Conservation (phyloP, 2,113 vertebrate genomes). For the Tor tambroides region DNA sequence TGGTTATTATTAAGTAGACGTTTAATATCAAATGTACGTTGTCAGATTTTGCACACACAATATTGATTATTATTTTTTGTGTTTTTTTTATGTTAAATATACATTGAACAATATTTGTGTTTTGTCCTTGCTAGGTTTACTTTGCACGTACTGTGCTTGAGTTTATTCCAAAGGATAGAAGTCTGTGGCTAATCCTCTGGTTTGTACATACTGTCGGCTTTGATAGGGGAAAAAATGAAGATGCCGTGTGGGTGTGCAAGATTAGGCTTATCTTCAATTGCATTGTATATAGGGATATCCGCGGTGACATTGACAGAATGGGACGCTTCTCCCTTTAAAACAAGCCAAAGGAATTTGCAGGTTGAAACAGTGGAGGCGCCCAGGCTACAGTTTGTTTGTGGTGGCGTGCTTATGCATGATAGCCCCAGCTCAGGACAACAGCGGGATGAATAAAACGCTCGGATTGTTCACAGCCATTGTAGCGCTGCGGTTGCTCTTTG, state of each 20-base stretch:
- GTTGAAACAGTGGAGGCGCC: not conserved
- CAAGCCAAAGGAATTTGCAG: conserved; percentile 34
- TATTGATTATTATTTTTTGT: not conserved
- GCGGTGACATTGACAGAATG: conserved; percentile 58
- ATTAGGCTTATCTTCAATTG: conserved; percentile 63
- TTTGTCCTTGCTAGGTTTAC: conserved; percentile 48
- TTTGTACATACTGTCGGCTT: conserved; percentile 46
- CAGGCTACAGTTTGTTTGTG: conserved; percentile 42
- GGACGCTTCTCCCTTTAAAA: conserved; percentile 45
- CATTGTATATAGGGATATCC: conserved; percentile 60
- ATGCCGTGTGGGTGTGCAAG: conserved; percentile 52
- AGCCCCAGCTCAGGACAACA: conserved; percentile 38
- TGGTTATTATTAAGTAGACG: not conserved
- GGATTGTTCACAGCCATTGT: conserved; percentile 15
- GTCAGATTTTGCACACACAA: not conserved
- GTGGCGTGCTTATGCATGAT: conserved; percentile 41
- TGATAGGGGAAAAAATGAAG: conserved; percentile 53
- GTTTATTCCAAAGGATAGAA: conserved; percentile 51
- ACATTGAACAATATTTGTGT: conserved; percentile 13
- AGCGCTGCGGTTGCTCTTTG: not conserved
- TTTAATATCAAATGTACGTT: not conserved
- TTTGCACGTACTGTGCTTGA: conserved; percentile 31
- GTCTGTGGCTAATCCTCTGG: conserved; percentile 52
- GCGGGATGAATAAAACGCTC: conserved; percentile 22
- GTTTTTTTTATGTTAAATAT: not conserved